Evolutionary conservation across 2,888 invertebrate species (phyloP), one percentile per base, ranked within the genome.

Genomic region (Sphaerophoria taeniata): DNA sequence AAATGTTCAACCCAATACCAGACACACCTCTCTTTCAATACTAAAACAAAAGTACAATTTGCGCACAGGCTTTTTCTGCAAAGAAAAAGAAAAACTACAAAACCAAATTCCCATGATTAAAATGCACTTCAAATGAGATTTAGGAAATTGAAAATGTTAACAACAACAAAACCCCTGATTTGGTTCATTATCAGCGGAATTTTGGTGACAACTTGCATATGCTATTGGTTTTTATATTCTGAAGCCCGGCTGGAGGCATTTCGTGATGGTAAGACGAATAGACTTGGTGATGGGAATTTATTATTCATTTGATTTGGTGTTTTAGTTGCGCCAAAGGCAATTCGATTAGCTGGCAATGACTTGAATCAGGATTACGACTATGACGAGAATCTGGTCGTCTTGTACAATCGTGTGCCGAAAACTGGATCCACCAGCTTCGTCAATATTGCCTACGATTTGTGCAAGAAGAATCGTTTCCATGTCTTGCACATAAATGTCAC

Each of bases 371-470:
- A 74, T 49, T 86, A 82, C 31, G 90, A 91, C 78, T 92, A 92
- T 88, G 94, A 94, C 75, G 95, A 96, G 90, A 94, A 96, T 89
- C 90, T 96, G 87, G 95, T 98, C 63, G 94, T 99, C 84, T 96
- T 99, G 88, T 99, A 99, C 92, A 99, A 99, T 92, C 94, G 99
- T 89, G 98, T 99, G 76, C 99, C 99, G 7, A 99, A 99, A 93
- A 99, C 99, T 43, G 99, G 97, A 14, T 98, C 98, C 24, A 99
- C 99, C 7, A 98, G 98, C 92, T 98, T 99, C 91, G 97, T 97
- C 81, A 97, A 97, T 87, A 94, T 97, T 77, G 96, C 96, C 2
- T 97, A 97, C 90, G 96, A 97, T 90, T 92, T 97, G 74, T 97
- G 97, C 91, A 94, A 95, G 88, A 95, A 94, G 90, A 95, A 95